Evolutionary conservation across 2,888 invertebrate genomes (phyloP).

Genomic region (Athripsodes cinereus): DNA sequence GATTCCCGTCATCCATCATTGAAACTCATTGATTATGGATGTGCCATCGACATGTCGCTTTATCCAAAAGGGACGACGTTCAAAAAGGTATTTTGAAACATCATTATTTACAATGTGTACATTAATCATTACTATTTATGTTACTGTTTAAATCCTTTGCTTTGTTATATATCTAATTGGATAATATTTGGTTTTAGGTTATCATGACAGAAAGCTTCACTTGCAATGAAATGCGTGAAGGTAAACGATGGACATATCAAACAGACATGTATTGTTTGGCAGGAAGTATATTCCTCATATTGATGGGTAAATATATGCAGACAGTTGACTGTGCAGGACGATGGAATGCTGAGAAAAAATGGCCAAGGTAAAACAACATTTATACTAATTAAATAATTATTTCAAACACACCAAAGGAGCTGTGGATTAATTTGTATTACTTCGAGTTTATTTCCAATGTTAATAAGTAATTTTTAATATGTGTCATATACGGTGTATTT

Average conservation of each 20-base stretch:
- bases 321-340: slow-evolving; percentile 56
- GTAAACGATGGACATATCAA: slow-evolving; percentile 90
- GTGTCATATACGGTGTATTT: no score
- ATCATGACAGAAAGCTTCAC: slow-evolving; percentile 74
- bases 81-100: slow-evolving; percentile 42
- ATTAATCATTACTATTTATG: neutral
- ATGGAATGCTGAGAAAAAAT: slow-evolving; percentile 65
- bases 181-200: slow-evolving; percentile 37
- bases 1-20: slow-evolving; percentile 62
- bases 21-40: slow-evolving; percentile 90
- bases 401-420: neutral
- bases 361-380: slow-evolving; percentile 53
- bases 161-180: neutral
- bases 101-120: neutral
- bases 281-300: slow-evolving; percentile 78
- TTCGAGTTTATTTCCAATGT: no score
- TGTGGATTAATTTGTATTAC: no score
- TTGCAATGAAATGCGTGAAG: slow-evolving; percentile 87
- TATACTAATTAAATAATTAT: no score
- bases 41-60: slow-evolving; percentile 86
- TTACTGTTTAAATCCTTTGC: neutral
- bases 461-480: no score
- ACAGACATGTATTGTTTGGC: slow-evolving; percentile 87
- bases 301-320: slow-evolving; percentile 88
- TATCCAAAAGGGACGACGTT: slow-evolving; percentile 75